Evolutionary conservation across 2,888 invertebrate genomes (phyloP), one percentile per base, ranked within the genome.

Genomic region (Byasa hedistus): DNA sequence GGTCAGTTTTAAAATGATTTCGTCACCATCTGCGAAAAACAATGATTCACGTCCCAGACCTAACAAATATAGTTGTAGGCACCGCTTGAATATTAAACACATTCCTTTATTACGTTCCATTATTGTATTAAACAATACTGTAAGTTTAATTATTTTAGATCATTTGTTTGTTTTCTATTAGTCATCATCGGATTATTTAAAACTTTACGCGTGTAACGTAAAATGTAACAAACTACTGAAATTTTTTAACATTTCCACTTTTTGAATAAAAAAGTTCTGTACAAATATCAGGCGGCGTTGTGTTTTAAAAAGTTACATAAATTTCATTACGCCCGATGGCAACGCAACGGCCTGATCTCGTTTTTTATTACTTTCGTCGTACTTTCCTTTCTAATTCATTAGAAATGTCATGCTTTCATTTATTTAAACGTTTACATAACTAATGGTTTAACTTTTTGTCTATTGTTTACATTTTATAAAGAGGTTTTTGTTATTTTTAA

Each of bases 41-140:
- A 64, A 64, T 59, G 64, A 64, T 44, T 59, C 55, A 64, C 64
- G 64, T 64, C 32, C 36, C 57, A 57, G 23, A 55, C 39, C 39
- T 23, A 54, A 64, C 64, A 54, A 57, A 64, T 58, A 59, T 27
- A 44, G 59, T 51, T 61, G n/a, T 24, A 36, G 58, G 64, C 69
- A 62, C 58, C 69, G 64, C 63, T 61, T 68, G 73, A 73, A 73
- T 72, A 69, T 64, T 67, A 70, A 70, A 59, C 57, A 55, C 60
- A 65, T 59, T 60, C 65, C 66, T 64, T 64, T 71, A 70, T 69
- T 60, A 54, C 57, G 64, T 63, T 55, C 54, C 32, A 60, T 51
- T 60, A 66, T 68, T 62, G 64, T 69, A 56, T 51, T 48, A 23
- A 36, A 51, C 61, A 65, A 69, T 54, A 22, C 36, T 19, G 21